These are phyloP conservation scores for Bombycilla garrulus DNA, from an alignment of 2,113 vertebrate genomes.

Conservation along the genomic window DNA sequence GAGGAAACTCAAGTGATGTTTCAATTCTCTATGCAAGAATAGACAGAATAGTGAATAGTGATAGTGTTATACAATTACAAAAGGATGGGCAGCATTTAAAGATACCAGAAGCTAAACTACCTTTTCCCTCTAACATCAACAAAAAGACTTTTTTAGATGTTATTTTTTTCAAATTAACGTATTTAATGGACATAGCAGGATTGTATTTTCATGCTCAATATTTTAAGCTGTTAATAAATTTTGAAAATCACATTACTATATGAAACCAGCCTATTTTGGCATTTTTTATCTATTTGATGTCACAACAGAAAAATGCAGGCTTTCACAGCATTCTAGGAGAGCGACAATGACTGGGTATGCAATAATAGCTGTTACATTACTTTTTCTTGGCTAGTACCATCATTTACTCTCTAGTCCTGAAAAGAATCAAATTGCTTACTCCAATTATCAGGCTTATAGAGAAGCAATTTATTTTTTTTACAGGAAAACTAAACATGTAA, in stretches of 20 bases:
- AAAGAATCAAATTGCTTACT: neutral
- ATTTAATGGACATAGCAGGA: neutral
- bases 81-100: conserved; percentile 22
- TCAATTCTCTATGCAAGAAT: conserved; percentile 71
- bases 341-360: fast-evolving
- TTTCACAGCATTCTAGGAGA: neutral
- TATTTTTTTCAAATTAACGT: conserved; percentile 3
- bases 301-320: neutral
- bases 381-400: neutral
- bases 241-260: neutral
- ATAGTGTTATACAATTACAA: conserved; percentile 62
- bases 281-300: neutral
- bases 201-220: neutral
- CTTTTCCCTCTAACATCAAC: neutral
- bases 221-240: neutral
- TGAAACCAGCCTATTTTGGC: neutral
- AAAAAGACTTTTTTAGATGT: neutral
- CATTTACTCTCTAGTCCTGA: neutral
- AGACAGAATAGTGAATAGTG: conserved; percentile 63
- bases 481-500: neutral
- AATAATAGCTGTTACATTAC: neutral
- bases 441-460: neutral
- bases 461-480: neutral
- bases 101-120: conserved; percentile 15
- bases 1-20: conserved; percentile 70